Evolutionary conservation across 2,888 invertebrate genomes (phyloP).

Genomic region (Esperia sulphurella): DNA sequence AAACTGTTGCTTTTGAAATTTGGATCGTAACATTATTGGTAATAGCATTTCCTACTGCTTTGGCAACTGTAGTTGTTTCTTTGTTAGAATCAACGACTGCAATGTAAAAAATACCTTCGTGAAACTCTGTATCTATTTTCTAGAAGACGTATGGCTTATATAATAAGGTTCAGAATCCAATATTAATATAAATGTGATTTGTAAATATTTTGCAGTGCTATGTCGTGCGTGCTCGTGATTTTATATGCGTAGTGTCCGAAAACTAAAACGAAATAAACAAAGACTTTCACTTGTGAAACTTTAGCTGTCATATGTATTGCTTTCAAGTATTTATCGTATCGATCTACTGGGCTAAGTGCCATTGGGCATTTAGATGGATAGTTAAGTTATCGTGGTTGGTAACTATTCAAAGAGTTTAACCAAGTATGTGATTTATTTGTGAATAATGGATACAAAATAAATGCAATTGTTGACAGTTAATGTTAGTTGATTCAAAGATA

Average conservation of each 20-base stretch:
- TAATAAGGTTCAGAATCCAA: neutral
- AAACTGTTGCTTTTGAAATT: neutral
- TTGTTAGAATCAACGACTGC: neutral
- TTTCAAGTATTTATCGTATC: neutral
- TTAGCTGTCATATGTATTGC: neutral
- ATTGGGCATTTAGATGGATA: too few relatives aligned
- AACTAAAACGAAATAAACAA: constrained; percentile 12
- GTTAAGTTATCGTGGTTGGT: too few relatives aligned
- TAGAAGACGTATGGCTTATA: neutral
- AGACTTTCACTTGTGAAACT: constrained; percentile 12
- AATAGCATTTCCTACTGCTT: neutral
- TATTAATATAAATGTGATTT: neutral
- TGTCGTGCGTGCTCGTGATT: constrained; percentile 10
- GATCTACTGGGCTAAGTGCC: neutral
- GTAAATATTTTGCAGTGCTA: neutral
- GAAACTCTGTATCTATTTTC: neutral
- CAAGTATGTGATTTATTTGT: neutral
- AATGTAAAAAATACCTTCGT: neutral
- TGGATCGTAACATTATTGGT: neutral
- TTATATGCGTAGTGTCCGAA: constrained; percentile 9
- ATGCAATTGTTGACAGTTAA: neutral
- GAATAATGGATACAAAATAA: neutral
- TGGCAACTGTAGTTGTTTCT: neutral
- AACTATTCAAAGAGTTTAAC: too few relatives aligned
- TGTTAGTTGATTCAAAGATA: too few relatives aligned